phyloP scores from a whole-genome alignment of 2,113 vertebrate species.

The Alosa alosa region DNA sequence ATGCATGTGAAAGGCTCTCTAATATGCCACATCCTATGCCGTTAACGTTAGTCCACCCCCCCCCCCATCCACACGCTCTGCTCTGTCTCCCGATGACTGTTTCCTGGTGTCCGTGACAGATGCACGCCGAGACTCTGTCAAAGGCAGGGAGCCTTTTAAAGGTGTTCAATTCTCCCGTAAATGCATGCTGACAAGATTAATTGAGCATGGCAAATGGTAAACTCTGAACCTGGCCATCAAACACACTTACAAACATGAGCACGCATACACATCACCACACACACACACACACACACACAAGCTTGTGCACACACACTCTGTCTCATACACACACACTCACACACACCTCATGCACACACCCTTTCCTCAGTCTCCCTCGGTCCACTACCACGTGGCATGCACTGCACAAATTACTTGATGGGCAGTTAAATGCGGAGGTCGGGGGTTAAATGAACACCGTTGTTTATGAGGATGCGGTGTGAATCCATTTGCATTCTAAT shows the following conservation, averaged over 20 bases:
- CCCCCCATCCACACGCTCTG: too few relatives aligned
- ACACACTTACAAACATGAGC: conserved; percentile 22
- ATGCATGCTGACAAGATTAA: conserved; percentile 80
- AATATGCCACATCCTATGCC: background rate
- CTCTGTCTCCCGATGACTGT: conserved; percentile 49
- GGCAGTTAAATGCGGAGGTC: conserved; percentile 96
- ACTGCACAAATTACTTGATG: conserved; percentile 95
- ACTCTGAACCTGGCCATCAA: conserved; percentile 62
- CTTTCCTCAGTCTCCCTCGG: conserved; percentile 54
- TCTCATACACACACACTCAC: background rate
- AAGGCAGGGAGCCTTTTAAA: conserved; percentile 66
- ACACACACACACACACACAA: conserved; percentile 18
- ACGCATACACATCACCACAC: conserved; percentile 18
- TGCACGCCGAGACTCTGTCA: conserved; percentile 60
- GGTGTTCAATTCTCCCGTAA: conserved; percentile 65
- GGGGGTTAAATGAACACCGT: conserved; percentile 98
- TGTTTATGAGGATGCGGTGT: conserved; percentile 98
- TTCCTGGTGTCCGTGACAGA: conserved; percentile 58
- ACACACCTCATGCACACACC: conserved; percentile 35
- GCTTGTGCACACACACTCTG: background rate
- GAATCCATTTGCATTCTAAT: conserved; percentile 99
- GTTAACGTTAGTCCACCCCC: background rate
- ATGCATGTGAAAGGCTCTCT: conserved; percentile 6
- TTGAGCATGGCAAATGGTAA: conserved; percentile 78
- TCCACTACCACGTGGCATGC: conserved; percentile 72